These are phyloP conservation scores for Anabacerthia variegaticeps DNA, from an alignment of 2,797 vertebrate genomes.

Conservation along the genomic window DNA sequence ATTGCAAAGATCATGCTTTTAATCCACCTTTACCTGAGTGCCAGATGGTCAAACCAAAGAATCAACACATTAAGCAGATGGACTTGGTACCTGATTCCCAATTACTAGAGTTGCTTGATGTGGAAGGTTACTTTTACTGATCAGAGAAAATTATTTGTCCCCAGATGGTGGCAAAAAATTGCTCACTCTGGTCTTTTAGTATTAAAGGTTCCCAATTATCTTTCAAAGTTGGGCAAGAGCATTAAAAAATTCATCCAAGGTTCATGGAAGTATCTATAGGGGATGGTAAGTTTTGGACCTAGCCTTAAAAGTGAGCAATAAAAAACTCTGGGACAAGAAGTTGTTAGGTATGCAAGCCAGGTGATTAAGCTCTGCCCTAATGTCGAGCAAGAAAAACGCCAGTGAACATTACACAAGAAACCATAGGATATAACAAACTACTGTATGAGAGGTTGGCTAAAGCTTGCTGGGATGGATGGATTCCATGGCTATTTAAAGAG, in stretches of 20 bases:
- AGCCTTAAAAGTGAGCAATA: background rate
- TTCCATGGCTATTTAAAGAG: rapidly evolving
- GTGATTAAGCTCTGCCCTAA: background rate
- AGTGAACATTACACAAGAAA: background rate
- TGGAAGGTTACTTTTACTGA: background rate
- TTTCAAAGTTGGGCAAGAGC: background rate
- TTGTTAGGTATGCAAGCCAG: background rate
- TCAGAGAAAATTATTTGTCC: slow-evolving; percentile 26
- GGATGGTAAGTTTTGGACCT: background rate
- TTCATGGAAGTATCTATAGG: rapidly evolving
- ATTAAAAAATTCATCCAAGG: background rate
- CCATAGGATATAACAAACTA: rapidly evolving
- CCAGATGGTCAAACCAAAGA: slow-evolving; percentile 63
- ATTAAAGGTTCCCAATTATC: background rate
- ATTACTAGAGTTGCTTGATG: slow-evolving; percentile 4
- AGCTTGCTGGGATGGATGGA: background rate
- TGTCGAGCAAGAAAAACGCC: background rate
- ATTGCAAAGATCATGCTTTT: slow-evolving; percentile 26
- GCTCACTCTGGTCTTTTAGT: background rate
- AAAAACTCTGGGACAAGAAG: background rate
- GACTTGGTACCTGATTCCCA: slow-evolving; percentile 44
- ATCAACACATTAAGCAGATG: slow-evolving; percentile 56
- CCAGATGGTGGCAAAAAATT: slow-evolving; percentile 48
- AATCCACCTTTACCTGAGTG: slow-evolving; percentile 45
- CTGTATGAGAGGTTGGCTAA: rapidly evolving